Conservation (phyloP, 2,888 invertebrate genomes). For the Spodoptera littoralis region DNA sequence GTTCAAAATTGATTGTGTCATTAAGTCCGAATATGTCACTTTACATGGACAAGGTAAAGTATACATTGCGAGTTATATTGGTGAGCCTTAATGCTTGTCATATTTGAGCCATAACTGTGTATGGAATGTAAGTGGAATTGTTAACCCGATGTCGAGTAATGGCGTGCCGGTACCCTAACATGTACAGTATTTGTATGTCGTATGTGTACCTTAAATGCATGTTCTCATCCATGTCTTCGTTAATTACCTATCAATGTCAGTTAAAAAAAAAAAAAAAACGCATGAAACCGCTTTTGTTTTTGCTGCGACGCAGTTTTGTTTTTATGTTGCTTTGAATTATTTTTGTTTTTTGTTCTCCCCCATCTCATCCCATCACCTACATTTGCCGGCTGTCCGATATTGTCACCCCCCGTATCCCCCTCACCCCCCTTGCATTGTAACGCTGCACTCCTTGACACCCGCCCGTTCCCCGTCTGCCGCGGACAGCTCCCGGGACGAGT, state of each 20-base stretch:
- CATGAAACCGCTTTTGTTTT: constrained; percentile 80
- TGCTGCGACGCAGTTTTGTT: constrained; percentile 81
- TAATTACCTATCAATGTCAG: constrained; percentile 54
- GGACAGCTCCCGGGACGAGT: constrained; percentile 80
- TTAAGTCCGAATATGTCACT: no score
- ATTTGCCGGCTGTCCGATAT: constrained; percentile 16
- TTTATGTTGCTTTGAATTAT: constrained; percentile 86
- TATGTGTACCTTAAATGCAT: constrained; percentile 55
- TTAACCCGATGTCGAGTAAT: constrained; percentile 48
- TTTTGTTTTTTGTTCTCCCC: constrained; percentile 73
- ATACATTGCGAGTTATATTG: no score
- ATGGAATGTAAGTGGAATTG: constrained; percentile 36
- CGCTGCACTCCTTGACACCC: constrained; percentile 23
- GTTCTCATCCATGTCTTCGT: constrained; percentile 79
- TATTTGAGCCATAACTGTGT: constrained; percentile 51
- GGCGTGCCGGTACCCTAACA: constrained; percentile 51
- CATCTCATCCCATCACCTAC: constrained; percentile 46
- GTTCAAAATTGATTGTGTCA: constrained; percentile 54
- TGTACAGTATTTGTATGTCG: constrained; percentile 53
- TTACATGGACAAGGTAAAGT: no score
- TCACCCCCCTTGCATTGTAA: constrained; percentile 10
- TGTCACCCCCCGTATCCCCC: no score
- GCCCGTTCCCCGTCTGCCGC: constrained; percentile 59
- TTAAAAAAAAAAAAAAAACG: constrained; percentile 45
- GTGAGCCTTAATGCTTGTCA: constrained; percentile 4